phyloP scores from a whole-genome alignment of 1,140 invertebrate species.

The Ceratina australensis region DNA sequence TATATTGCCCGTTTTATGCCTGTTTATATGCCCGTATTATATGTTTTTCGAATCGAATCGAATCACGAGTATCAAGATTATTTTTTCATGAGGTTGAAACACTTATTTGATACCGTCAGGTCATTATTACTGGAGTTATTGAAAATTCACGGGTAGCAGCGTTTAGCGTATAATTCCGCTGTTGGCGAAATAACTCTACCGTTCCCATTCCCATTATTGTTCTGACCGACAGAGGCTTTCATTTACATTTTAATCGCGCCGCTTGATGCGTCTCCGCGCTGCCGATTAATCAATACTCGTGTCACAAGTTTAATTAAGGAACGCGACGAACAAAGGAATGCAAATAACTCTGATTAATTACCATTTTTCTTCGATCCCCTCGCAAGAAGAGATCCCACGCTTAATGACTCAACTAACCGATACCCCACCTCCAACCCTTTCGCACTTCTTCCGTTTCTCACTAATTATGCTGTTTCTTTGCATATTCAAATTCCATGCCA shows the following conservation, averaged over 20 bases:
- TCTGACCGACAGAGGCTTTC: constrained; percentile 29
- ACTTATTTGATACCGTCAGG: not conserved
- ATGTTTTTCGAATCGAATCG: no score
- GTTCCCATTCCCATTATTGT: constrained; percentile 16
- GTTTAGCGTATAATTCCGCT: not conserved
- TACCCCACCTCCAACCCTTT: not conserved
- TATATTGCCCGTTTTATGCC: no score
- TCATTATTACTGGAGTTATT: constrained; percentile 1
- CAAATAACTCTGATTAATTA: constrained; percentile 25
- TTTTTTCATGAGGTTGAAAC: not conserved
- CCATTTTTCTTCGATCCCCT: constrained; percentile 9
- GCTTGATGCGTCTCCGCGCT: constrained; percentile 6
- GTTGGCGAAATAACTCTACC: constrained; percentile 9
- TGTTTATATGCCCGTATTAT: no score
- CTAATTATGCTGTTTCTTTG: not conserved
- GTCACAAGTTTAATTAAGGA: constrained; percentile 19
- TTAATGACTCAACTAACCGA: constrained; percentile 26
- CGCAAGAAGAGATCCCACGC: not conserved
- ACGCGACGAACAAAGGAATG: not conserved
- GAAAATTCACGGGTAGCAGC: not conserved
- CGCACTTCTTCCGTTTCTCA: not conserved
- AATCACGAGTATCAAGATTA: no score
- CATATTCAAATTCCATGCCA: not conserved
- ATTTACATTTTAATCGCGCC: constrained; percentile 42
- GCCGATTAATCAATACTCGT: constrained; percentile 30